phyloP scores from a whole-genome alignment of 2,888 invertebrate species.

The Lepidonotus clava region DNA sequence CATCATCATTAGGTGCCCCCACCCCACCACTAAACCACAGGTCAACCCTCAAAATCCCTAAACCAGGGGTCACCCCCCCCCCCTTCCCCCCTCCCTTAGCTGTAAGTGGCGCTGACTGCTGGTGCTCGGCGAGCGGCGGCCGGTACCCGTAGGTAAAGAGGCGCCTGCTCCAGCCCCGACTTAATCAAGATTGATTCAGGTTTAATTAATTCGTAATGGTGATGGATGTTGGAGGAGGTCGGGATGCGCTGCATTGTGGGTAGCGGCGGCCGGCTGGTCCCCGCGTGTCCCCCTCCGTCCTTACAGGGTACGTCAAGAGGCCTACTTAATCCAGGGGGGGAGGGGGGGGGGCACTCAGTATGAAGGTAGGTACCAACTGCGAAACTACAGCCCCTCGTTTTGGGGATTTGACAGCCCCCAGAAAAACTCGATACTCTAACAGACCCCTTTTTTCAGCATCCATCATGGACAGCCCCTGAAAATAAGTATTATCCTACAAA shows the following conservation, averaged over 20 bases:
- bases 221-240: constrained; percentile 23
- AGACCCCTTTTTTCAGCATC: too few species aligned
- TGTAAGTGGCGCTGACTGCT: not conserved
- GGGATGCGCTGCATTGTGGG: not conserved
- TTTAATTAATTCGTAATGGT: constrained; percentile 39
- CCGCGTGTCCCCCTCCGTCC: too few species aligned
- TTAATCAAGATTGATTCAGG: constrained; percentile 34
- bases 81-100: not conserved
- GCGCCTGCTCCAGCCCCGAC: not conserved
- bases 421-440: too few species aligned
- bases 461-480: too few species aligned
- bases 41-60: not conserved
- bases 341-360: not conserved
- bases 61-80: not conserved
- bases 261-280: too few species aligned
- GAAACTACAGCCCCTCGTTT: not conserved
- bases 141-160: constrained; percentile 18
- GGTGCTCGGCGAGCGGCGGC: not conserved
- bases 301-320: too few species aligned
- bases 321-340: too few species aligned
- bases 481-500: too few species aligned
- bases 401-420: too few species aligned
- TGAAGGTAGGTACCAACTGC: not conserved
- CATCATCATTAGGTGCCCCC: too few species aligned
- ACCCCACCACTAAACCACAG: not conserved